These are phyloP conservation scores for Diplosoma virens DNA, from an alignment of 23 tunicate species.

Conservation along the genomic window DNA sequence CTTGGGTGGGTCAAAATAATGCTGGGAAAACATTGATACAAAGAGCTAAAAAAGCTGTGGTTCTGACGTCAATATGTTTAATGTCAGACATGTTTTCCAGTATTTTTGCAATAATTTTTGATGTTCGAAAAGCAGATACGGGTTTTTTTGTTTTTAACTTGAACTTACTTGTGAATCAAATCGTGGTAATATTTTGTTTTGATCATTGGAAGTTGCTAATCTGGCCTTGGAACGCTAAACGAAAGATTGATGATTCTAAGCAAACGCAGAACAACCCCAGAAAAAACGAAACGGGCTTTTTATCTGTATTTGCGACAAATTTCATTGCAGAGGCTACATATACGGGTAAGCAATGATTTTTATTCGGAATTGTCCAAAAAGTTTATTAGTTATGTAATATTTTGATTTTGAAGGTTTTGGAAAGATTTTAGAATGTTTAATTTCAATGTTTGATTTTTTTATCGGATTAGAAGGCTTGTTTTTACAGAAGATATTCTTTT, in stretches of 20 bases:
- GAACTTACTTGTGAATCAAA: conserved; percentile 33
- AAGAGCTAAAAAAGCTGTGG: conserved; percentile 50
- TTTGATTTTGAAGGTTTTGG: too few species aligned
- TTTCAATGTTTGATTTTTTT: too few species aligned
- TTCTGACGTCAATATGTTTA: conserved; percentile 39
- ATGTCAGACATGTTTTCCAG: conserved; percentile 30
- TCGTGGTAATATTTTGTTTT: conserved; percentile 44
- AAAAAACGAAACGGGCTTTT: not conserved
- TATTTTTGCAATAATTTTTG: not conserved
- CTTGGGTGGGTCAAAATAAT: conserved; percentile 7
- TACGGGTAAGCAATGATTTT: too few species aligned
- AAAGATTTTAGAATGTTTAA: too few species aligned
- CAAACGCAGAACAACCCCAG: not conserved
- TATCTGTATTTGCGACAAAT: not conserved
- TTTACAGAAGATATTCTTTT: too few species aligned
- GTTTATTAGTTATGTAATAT: too few species aligned
- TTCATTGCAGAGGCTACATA: not conserved
- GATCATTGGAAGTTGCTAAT: conserved; percentile 61
- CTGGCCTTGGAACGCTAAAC: conserved; percentile 35
- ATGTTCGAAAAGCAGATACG: not conserved
- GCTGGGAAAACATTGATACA: not conserved
- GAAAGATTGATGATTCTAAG: too few species aligned
- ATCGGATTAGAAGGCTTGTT: too few species aligned
- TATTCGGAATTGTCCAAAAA: too few species aligned
- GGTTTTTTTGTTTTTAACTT: conserved; percentile 8